Base-by-base conservation (phyloP, 2,888 invertebrate genomes). In the Arenicola marina region DNA sequence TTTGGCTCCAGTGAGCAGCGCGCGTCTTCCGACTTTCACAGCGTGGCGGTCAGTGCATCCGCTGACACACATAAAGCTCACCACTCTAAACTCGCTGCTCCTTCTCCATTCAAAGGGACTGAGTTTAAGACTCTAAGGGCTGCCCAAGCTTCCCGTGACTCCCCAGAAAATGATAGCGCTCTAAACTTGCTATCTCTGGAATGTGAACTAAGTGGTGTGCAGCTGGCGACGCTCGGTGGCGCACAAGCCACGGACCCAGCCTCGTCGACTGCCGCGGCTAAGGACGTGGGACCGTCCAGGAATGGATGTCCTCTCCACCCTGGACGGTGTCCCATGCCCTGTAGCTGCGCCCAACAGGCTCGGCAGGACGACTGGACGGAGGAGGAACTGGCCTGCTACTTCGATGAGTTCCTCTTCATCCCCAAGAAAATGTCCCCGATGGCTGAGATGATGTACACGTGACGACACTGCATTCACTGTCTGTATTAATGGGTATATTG, bases 371-470 rank as follows among this genome's bases (percentile, higher is more conserved):
- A 95, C 86, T 89, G 93, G 57, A 93, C 93, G 53, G 95, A 95
- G 75, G 93, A 94, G 83, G 96, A 96, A 85, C 86, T 96, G 75
- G 95, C 95, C 66, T 91, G 93, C 83, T 96, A 96, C 85, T 94
- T 96, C 84, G 95, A 96, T 85, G 92, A 93, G 68, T 90, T 92
- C 86, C 92, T 95, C 72, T 92, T 95, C 87, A 95, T 96, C 87
- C 95, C 95, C 71, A 94, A 94, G 85, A 95, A 96, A 84, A 96
- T 96, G 95, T 95, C 95, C 54, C 89, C 91, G 62, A 95, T 95
- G 95, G 95, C 95, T 64, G 95, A 95, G 87, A 95, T 95, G 94
- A 96, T 95, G 95, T 96, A 96, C 83, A 95, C 93, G 21, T 81
- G 68, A 74, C 18, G 29, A 48, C n/a, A n/a, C n/a, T n/a, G n/a